A percentile compares a stretch with the other conserved stretches of the same genome.
These are phyloP conservation scores for Gymnoscopelus microlampas DNA, from an alignment of 2,797 vertebrate species.

Conservation along the genomic window DNA sequence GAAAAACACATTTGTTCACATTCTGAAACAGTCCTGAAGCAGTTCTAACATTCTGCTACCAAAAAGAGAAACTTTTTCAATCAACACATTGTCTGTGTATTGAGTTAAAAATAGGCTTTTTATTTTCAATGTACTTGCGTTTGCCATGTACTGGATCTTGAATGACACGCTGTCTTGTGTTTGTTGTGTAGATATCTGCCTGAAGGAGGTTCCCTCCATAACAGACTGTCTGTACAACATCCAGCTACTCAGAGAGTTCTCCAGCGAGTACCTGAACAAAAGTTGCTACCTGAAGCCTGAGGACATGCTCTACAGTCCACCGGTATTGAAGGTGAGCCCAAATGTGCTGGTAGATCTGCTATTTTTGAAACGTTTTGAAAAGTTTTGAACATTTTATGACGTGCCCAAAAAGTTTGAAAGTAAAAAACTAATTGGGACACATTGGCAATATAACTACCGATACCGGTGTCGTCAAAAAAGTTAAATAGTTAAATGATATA, in stretches of 20 bases:
- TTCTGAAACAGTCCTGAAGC: background rate
- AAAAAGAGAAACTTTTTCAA: background rate
- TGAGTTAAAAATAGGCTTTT: background rate
- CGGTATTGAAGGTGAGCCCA: slow-evolving; percentile 88
- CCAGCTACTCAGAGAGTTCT: slow-evolving; percentile 90
- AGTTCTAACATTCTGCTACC: background rate
- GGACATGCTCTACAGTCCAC: slow-evolving; percentile 92
- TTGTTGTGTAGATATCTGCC: slow-evolving; percentile 87
- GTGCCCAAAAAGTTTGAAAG: too few relatives aligned
- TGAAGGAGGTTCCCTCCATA: slow-evolving; percentile 93
- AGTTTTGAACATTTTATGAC: too few relatives aligned
- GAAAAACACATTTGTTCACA: too few relatives aligned
- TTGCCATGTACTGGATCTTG: too few relatives aligned
- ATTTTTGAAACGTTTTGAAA: too few relatives aligned
- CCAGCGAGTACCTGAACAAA: slow-evolving; percentile 89
- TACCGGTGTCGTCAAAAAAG: too few relatives aligned
- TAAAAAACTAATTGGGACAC: too few relatives aligned
- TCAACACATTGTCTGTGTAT: background rate
- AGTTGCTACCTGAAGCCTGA: slow-evolving; percentile 93
- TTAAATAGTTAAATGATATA: too few relatives aligned
- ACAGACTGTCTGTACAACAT: slow-evolving; percentile 95
- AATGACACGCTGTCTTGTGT: background rate
- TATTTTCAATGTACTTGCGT: too few relatives aligned
- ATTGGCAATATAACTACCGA: too few relatives aligned
- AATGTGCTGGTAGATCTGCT: background rate